A percentile compares a stretch with the other conserved stretches of the same genome.
These are phyloP conservation scores for Fringilla coelebs DNA, from an alignment of 2,797 vertebrate species.

Conservation along the genomic window DNA sequence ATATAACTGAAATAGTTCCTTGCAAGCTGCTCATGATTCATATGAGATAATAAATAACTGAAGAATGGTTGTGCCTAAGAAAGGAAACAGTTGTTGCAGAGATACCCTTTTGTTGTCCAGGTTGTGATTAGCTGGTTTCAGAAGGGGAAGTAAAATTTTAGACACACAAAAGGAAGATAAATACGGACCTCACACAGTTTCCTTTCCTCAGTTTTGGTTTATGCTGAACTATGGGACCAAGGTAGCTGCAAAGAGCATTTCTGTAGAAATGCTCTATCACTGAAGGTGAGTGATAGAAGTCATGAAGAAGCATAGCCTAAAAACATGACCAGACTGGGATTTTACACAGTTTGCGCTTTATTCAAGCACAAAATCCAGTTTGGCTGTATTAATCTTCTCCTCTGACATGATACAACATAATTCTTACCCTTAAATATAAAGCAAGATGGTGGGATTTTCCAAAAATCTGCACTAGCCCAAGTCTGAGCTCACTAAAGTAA, in stretches of 20 bases:
- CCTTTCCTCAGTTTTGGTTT: neutral
- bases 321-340: neutral
- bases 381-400: neutral
- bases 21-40: neutral
- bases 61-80: neutral
- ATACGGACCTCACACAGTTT: neutral
- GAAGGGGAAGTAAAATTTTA: neutral
- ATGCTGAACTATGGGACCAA: neutral
- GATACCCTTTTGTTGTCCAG: neutral
- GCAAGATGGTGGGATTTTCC: neutral
- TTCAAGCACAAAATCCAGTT: neutral
- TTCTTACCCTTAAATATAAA: neutral
- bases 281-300: neutral
- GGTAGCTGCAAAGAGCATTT: neutral
- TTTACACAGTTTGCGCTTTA: neutral
- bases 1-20: neutral
- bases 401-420: neutral
- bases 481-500: neutral
- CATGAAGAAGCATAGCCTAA: neutral
- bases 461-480: neutral
- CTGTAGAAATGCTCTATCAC: neutral
- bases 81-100: neutral
- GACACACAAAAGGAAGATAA: neutral
- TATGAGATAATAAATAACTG: conserved; percentile 23
- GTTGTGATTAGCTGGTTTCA: conserved; percentile 17